These are phyloP conservation scores for Tetragnatha versicolor DNA, from an alignment of 1,140 invertebrate genomes.

Conservation along the genomic window DNA sequence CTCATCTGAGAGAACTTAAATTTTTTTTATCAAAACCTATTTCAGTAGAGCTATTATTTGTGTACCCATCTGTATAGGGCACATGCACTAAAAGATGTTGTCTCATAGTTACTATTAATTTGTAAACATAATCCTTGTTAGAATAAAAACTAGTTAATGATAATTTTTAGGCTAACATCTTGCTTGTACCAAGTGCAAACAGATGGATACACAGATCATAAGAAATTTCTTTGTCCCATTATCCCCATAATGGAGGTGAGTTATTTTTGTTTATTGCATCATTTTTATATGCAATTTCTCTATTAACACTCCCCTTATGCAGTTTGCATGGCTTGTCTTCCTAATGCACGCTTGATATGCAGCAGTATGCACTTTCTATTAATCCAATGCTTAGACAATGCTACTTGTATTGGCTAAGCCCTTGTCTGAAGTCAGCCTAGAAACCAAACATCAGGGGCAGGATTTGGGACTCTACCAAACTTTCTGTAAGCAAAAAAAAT, in stretches of 20 bases:
- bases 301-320: too few relatives aligned
- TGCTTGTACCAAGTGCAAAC: constrained; percentile 29
- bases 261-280: neutral
- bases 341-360: too few relatives aligned
- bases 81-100: constrained; percentile 8
- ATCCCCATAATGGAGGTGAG: constrained; percentile 26
- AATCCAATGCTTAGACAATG: too few relatives aligned
- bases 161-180: constrained; percentile 45
- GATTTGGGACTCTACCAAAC: too few relatives aligned
- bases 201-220: constrained; percentile 47
- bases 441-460: too few relatives aligned
- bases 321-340: too few relatives aligned
- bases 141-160: constrained; percentile 9
- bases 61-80: constrained; percentile 45
- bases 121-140: neutral
- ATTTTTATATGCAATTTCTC: too few relatives aligned
- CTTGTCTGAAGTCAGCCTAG: too few relatives aligned
- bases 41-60: constrained; percentile 22
- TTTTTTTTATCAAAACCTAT: neutral
- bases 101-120: neutral
- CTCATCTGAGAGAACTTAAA: too few relatives aligned
- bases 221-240: constrained; percentile 3
- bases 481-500: too few relatives aligned
- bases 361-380: too few relatives aligned
- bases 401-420: too few relatives aligned